Base-by-base conservation (phyloP, 2,888 invertebrate species). In the Clostera curtula region DNA sequence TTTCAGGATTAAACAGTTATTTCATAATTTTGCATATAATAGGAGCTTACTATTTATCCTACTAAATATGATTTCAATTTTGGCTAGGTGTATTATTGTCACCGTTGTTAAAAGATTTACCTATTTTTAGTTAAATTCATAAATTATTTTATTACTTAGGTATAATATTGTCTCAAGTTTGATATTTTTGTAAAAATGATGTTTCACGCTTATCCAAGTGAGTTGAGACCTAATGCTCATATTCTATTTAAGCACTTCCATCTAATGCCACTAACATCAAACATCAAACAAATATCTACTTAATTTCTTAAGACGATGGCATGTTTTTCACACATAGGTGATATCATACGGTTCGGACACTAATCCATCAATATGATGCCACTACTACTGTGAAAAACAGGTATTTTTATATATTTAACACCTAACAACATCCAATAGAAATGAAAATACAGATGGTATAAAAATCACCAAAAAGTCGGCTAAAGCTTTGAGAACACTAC, bases 161-260 rank as follows among this genome's bases (percentile, higher is more conserved):
- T n/a, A n/a, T n/a, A n/a, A n/a, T n/a, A n/a, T n/a, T n/a, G n/a
- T n/a, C n/a, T n/a, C n/a, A n/a, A n/a, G n/a, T n/a, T n/a, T n/a
- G n/a, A n/a, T n/a, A n/a, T n/a, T n/a, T n/a, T n/a, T n/a, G n/a
- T n/a, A n/a, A n/a, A n/a, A n/a, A n/a, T n/a, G n/a, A 35, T 43
- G 40, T 47, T 43, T 43, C 34, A 43, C 39, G 48, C 42, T 38
- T 46, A 46, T 52, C 45, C 47, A 40, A 53, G 36, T 46, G 44
- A 52, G 49, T n/a, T 40, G 48, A 41, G 48, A 42, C 36, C 40
- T 45, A 39, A 36, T 43, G 42, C 36, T 50, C 44, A 56, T 57
- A 49, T 43, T 67, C 75, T 79, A 77, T 69, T 72, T 76, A 82
- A 80, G 77, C 79, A 79, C 76, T 80, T 76, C 58, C 56, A 53